Percentiles rank a stretch among this genome's conserved stretches.
Evolutionary conservation across 2,113 vertebrate genomes (phyloP).

Genomic region (Chamaetylas fuelleborni): DNA sequence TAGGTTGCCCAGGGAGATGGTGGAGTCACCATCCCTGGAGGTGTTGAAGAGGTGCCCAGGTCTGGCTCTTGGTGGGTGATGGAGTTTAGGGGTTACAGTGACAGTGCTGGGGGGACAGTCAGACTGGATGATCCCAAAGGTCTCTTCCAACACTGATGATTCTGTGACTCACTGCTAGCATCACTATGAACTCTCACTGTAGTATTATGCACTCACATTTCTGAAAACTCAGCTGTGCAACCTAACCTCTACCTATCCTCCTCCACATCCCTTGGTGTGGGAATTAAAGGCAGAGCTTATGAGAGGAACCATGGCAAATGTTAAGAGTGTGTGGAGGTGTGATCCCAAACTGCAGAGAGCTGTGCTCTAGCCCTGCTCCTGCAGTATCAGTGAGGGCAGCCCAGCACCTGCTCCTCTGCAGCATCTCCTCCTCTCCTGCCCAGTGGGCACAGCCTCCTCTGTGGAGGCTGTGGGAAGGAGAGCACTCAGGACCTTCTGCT

Average conservation of each 20-base stretch:
- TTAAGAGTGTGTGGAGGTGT: background rate
- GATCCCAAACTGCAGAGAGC: background rate
- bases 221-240: background rate
- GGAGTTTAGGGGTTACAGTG: background rate
- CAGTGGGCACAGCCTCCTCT: background rate
- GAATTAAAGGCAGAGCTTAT: background rate
- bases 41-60: background rate
- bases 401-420: rapidly evolving
- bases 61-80: background rate
- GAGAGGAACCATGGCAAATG: background rate
- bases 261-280: background rate
- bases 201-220: rapidly evolving
- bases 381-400: background rate
- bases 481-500: background rate
- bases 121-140: background rate
- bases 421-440: background rate
- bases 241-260: background rate
- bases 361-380: background rate
- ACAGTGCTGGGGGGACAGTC: background rate
- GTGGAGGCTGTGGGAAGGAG: background rate
- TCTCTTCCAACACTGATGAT: background rate
- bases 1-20: background rate
- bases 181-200: background rate
- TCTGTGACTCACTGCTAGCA: background rate
- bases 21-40: background rate